Evolutionary conservation across 2,888 invertebrate genomes (phyloP).

Genomic region (Falcaria lacertinaria): DNA sequence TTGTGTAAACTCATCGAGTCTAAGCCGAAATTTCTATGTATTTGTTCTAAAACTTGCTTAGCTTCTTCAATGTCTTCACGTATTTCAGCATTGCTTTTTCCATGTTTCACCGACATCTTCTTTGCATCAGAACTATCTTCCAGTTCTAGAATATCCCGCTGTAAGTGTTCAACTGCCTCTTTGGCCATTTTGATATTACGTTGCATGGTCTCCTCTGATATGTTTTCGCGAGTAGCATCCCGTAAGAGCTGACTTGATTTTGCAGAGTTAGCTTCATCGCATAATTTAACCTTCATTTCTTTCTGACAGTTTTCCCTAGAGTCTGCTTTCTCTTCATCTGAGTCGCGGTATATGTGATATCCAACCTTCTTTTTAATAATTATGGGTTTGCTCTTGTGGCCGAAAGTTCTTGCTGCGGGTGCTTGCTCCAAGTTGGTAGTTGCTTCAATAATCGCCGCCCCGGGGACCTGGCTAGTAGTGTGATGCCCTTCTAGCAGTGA

Average conservation of each 20-base stretch:
- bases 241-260: conserved; percentile 29
- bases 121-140: conserved; percentile 34
- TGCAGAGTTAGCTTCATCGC: conserved; percentile 37
- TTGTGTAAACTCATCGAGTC: conserved; percentile 42
- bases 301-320: conserved; percentile 51
- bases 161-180: conserved; percentile 61
- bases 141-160: conserved; percentile 47
- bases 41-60: conserved; percentile 51
- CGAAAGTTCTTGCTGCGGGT: conserved; percentile 32
- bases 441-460: conserved; percentile 6
- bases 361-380: conserved; percentile 57
- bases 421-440: conserved; percentile 12
- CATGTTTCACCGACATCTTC: conserved; percentile 25
- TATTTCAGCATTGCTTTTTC: conserved; percentile 39
- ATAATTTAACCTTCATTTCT: conserved; percentile 60
- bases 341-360: conserved; percentile 53
- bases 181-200: conserved; percentile 60
- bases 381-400: conserved; percentile 44
- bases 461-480: conserved; percentile 7
- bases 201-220: conserved; percentile 49
- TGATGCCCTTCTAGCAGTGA: conserved; percentile 28
- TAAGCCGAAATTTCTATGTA: conserved; percentile 48
- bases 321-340: conserved; percentile 55
- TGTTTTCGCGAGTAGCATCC: conserved; percentile 26
- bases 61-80: conserved; percentile 57